Percentiles rank a stretch among this genome's conserved stretches.
Conservation (phyloP, 2,113 vertebrate species). For the Pogonocichla stellata region DNA sequence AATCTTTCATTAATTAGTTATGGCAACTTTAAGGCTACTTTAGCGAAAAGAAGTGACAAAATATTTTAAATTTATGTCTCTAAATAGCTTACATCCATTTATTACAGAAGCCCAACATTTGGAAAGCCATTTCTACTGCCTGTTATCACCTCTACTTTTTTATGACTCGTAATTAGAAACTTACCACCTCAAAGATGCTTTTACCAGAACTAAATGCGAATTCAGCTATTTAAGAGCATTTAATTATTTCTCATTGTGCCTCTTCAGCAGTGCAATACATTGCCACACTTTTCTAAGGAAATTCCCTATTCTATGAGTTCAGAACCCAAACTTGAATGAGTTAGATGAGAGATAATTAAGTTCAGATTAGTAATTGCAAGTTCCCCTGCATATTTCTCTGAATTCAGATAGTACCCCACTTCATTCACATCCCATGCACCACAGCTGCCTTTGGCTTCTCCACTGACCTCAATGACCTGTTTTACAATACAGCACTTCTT, state of each 20-base stretch:
- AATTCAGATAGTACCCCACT: not conserved
- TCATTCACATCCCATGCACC: not conserved
- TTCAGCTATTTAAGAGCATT: not conserved
- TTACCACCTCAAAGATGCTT: not conserved
- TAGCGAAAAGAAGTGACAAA: not conserved
- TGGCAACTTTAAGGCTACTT: not conserved
- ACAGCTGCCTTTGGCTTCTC: not conserved
- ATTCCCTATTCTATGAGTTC: not conserved
- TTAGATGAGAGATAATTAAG: conserved; percentile 13
- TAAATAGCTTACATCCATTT: not conserved
- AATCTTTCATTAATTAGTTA: not conserved
- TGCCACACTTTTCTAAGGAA: not conserved
- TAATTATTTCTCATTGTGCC: not conserved
- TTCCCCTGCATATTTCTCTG: not conserved
- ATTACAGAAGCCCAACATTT: not conserved
- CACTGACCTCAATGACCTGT: not conserved
- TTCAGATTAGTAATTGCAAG: conserved; percentile 3
- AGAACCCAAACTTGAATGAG: not conserved
- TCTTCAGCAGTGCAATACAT: not conserved
- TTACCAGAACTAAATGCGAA: not conserved
- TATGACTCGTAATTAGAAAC: not conserved
- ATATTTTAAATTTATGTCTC: not conserved
- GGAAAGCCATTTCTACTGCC: not conserved
- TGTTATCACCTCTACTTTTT: not conserved
- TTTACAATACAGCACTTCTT: not conserved